Evolutionary conservation across 2,888 invertebrate genomes (phyloP), one percentile per base, ranked within the genome.

Genomic region (Eugnorisma glareosa): DNA sequence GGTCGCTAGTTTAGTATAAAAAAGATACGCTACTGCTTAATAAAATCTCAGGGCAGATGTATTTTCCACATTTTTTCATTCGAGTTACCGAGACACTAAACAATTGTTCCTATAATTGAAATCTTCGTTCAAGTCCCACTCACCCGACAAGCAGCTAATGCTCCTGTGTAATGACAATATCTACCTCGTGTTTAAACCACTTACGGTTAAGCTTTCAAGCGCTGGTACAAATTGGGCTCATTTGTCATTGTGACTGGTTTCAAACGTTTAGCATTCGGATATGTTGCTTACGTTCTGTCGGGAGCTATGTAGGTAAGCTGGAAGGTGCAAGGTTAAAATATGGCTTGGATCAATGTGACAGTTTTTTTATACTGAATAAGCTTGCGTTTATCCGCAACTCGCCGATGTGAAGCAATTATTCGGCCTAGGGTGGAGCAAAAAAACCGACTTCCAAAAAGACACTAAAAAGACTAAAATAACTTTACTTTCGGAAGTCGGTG

Each of bases 201-300:
- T 83, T 81, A 83, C 31, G n/a, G 57, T 51, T 73, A 84, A 85
- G 85, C 74, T 71, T 80, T 75, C 77, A 73, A 67, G 67, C 74
- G 24, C 18, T 51, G n/a, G 11, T n/a, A 77, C 80, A 77, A 83
- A 85, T 85, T 77, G 71, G 70, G 72, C 35, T 59, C 80, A 85
- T 85, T 85, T 80, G 67, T 85, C 85, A 85, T 75, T 85, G 61
- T 73, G 74, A 77, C 82, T 81, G 68, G 78, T 67, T 67, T 63
- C 43, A 51, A 76, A 69, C 61, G 69, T 43, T 71, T 73, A 61
- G 10, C 48, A 67, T 75, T 73, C 8, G 31, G 15, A 59, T 59
- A n/a, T 80, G 59, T 67, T 83, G 79, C 66, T 79, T 69, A 73
- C 45, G 57, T 64, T 37, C 15, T 37, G 75, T 45, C 3, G 21